Evolutionary conservation across 2,113 vertebrate species (phyloP), one percentile per base, ranked within the genome.

Genomic region (Hemiscyllium ocellatum): DNA sequence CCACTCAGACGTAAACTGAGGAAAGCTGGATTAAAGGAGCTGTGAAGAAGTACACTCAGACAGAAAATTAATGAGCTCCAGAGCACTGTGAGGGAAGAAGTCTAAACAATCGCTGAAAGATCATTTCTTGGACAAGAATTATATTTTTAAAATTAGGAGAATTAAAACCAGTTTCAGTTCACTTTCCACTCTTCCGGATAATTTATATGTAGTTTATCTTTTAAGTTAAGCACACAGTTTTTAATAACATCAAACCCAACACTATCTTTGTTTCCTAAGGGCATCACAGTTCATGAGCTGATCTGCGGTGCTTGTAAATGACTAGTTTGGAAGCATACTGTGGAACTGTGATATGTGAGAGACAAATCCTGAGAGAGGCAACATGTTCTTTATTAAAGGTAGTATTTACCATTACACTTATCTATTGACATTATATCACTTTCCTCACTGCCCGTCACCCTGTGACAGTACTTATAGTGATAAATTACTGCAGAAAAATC

Each of bases 241-340:
- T 93, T 66, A 93, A 68, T 66, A 83, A 83, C 80, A 93, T 93
- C 89, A 68, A n/a, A 37, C 17, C 61, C n/a, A 19, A 66, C 33
- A 33, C 33, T 20, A 66, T 93, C 89, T 93, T 93, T 65, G n/a
- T 42, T 93, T 93, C 89, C 89, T 66, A 22, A 93, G 89, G 89
- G 65, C 33, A 93, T 93, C 61, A 93, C 89, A 93, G 89, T 93
- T 66, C 89, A 93, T 68, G 89, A 93, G 89, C 61, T 66, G 89
- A 93, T 93, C 56, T 66, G 61, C 89, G 5, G 33, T 37, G 61
- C 61, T 66, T 93, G 89, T 65, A 93, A 66, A 37, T 93, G 37
- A 68, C 61, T 93, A 66, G 5, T 37, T 93, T 93, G 89, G 89
- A 37, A 66, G 33, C 89, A 93, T 68, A n/a, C 89, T 93, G 89